Evolutionary conservation across 2,888 invertebrate genomes (phyloP), one percentile per base, ranked within the genome.

Genomic region (Neoaliturus tenellus): DNA sequence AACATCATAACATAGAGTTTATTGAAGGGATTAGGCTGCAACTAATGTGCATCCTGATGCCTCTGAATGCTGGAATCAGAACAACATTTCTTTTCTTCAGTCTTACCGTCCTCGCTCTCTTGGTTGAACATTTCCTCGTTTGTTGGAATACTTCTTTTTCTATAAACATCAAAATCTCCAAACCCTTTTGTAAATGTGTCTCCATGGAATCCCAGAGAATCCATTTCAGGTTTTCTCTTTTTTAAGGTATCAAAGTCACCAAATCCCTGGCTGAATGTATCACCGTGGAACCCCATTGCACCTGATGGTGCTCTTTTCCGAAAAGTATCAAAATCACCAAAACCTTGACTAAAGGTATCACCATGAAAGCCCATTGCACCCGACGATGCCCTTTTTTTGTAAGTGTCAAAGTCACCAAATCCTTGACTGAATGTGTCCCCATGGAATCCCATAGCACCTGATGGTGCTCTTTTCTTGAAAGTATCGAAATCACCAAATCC

Each of bases 161-260:
- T 89, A 86, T 88, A 87, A 0, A 88, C 87, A 73, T 87, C 88
- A 84, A 89, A 89, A 17, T 88, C 88, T 12, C 90, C 90, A 67
- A 89, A 89, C 0, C 89, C 89, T 8, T 87, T 85, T n/a, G 85
- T 88, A 75, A 90, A 89, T 0, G 89, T 89, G 81, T 90, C 89
- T 0, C 89, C 89, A 84, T 90, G 88, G 85, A 90, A 89, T 12
- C 89, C 89, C 39, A 86, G 87, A 12, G 88, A 86, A 55, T 87
- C 88, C 88, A 88, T 89, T 51, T 88, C 89, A 0, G 87, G 88
- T 20, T 87, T 81, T 55, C 88, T 75, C 58, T 88, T 88, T 71
- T 88, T 88, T 86, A 88, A 87, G 0, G 88, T 87, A 58, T 87
- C 88, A 80, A 89, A 89, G 17, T 88, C 88, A 4, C 89, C 89